These are phyloP conservation scores for Paraescarpia echinospica DNA, from an alignment of 1,140 invertebrate genomes.

Conservation along the genomic window DNA sequence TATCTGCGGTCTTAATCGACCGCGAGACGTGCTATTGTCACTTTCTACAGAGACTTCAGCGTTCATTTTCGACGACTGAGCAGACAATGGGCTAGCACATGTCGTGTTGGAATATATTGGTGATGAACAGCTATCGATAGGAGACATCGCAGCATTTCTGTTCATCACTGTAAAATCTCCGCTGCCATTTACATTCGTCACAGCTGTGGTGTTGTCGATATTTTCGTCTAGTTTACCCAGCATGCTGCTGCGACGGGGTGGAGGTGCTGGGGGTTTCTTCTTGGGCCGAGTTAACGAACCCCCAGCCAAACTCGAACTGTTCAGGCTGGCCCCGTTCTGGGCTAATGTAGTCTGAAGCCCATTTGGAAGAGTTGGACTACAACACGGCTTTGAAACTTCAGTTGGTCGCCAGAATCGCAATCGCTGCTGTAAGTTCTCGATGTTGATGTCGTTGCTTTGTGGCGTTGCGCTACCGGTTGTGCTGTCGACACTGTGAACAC, in stretches of 20 bases:
- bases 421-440: neutral
- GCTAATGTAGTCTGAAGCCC: neutral
- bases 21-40: neutral
- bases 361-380: neutral
- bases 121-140: neutral
- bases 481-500: neutral
- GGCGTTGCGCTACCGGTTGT: neutral
- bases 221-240: neutral
- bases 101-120: neutral
- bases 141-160: neutral
- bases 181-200: neutral
- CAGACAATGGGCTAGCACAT: neutral
- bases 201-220: neutral
- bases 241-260: conserved; percentile 23
- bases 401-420: neutral
- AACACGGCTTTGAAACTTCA: neutral
- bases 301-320: neutral
- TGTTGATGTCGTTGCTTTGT: neutral
- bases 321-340: neutral
- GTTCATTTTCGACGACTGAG: neutral
- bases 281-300: neutral
- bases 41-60: neutral
- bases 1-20: neutral
- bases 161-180: neutral
- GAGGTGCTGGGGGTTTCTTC: conserved; percentile 14